phyloP scores from a whole-genome alignment of 2,888 invertebrate species.

The Deilephila elpenor region DNA sequence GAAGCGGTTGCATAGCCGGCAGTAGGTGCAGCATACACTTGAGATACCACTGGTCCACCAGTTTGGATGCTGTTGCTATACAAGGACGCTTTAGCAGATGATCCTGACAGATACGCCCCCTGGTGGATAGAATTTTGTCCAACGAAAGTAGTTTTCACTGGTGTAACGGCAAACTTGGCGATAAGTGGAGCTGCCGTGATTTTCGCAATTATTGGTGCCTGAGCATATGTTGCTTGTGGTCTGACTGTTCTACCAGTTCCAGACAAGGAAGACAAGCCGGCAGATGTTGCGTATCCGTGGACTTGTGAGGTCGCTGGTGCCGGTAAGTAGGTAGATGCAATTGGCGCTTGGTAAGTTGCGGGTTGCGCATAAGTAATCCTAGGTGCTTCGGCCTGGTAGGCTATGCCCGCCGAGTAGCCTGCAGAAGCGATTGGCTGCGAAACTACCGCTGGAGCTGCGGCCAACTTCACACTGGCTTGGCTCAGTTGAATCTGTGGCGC shows the following conservation, averaged over 20 bases:
- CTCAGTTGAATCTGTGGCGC: constrained; percentile 83
- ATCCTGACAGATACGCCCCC: constrained; percentile 58
- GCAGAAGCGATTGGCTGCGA: constrained; percentile 46
- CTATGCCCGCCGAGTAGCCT: constrained; percentile 52
- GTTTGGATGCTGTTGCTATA: constrained; percentile 60
- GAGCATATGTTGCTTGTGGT: constrained; percentile 75
- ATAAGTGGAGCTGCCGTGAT: constrained; percentile 78
- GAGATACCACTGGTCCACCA: constrained; percentile 77
- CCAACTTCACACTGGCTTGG: constrained; percentile 61
- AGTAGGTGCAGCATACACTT: constrained; percentile 72
- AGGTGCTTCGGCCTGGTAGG: constrained; percentile 61
- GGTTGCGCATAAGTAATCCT: constrained; percentile 67
- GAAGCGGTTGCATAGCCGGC: constrained; percentile 69
- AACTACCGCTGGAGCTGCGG: constrained; percentile 48
- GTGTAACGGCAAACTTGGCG: constrained; percentile 66
- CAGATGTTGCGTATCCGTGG: constrained; percentile 83
- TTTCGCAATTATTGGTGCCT: constrained; percentile 82
- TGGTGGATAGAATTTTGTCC: constrained; percentile 69
- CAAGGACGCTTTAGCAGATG: constrained; percentile 74
- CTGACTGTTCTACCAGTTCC: constrained; percentile 66
- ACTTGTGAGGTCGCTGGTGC: constrained; percentile 65
- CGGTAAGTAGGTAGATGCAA: constrained; percentile 55
- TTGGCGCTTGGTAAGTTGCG: constrained; percentile 54
- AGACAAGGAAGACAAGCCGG: constrained; percentile 74
- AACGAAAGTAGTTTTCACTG: constrained; percentile 64